Evolutionary conservation across 1,140 invertebrate species (phyloP), one percentile per base, ranked within the genome.

Genomic region (Drosophila pachea): DNA sequence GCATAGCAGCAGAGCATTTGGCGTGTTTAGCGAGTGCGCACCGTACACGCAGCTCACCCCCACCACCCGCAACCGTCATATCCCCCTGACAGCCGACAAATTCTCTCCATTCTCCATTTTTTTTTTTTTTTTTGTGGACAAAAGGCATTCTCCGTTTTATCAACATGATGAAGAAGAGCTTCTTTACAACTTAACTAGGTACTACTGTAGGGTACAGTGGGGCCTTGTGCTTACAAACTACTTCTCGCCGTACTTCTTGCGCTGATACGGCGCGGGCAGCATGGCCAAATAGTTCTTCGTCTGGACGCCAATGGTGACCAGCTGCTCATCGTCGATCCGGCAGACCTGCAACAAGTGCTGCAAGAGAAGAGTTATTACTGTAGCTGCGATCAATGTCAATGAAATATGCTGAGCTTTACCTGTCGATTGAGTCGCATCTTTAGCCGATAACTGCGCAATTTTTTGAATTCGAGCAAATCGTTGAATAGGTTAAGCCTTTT

Each of bases 221-320:
- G 42, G 22, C 22, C 3, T 22, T 38, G 33, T 22, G 1, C 4
- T 29, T 79, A n/a, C n/a, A 14, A 43, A 14, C 40, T 90, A 91
- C 73, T 87, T 82, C 38, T 68, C 87, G 6, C 93, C 93, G 72
- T 93, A 94, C 49, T 89, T 90, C 74, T 93, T 93, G 82, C 92
- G 90, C 71, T 91, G 91, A 12, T 93, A 90, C 4, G 91, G 90
- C 9, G 92, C 91, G 31, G 94, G 94, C 67, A 95, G 86, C 68
- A 92, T 90, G 67, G 93, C 91, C 5, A 91, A 78, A 5, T 95
- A 84, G 14, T 91, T 89, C 12, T 91, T 86, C 7, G 93, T 93
- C 82, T 93, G 93, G 5, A 94, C 91, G 89, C 94, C 93, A 22
- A 95, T 92, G 11, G 92, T 92, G 3, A 95, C 91, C 68, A 95